These are phyloP conservation scores for Tinea semifulvella DNA, from an alignment of 2,888 invertebrate species.

Conservation along the genomic window DNA sequence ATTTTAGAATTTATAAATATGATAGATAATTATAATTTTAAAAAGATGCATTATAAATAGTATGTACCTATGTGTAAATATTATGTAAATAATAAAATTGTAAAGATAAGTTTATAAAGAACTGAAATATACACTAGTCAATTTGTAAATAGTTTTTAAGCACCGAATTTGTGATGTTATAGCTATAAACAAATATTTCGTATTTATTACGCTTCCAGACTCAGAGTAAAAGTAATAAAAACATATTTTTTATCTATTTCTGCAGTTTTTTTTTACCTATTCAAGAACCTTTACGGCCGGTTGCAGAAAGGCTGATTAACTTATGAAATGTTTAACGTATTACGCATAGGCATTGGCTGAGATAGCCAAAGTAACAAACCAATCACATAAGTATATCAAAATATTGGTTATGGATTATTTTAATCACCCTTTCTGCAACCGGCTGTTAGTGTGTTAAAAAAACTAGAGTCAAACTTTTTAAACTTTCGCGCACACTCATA, in stretches of 20 bases:
- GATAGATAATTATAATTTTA: constrained; percentile 25
- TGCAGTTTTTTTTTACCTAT: constrained; percentile 18
- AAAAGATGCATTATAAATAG: not conserved
- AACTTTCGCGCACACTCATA: too few relatives aligned
- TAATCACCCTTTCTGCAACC: too few relatives aligned
- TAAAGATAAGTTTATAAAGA: constrained; percentile 44
- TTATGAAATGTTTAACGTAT: too few relatives aligned
- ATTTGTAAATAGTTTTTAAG: constrained; percentile 57
- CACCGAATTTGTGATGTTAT: constrained; percentile 64
- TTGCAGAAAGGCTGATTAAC: too few relatives aligned
- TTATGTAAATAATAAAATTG: constrained; percentile 25
- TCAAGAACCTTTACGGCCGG: too few relatives aligned
- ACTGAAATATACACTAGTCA: constrained; percentile 67
- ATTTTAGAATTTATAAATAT: constrained; percentile 20
- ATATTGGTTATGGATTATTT: too few relatives aligned
- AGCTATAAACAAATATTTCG: constrained; percentile 57
- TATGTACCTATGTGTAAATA: not conserved
- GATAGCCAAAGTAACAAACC: too few relatives aligned
- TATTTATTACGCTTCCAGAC: constrained; percentile 67
- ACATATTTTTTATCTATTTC: constrained; percentile 57
- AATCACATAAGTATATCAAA: too few relatives aligned
- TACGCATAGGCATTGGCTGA: too few relatives aligned
- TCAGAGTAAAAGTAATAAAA: constrained; percentile 64
- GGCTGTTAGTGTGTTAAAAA: too few relatives aligned
- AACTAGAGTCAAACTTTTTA: too few relatives aligned